phyloP scores from a whole-genome alignment of 2,797 vertebrate species.

The Cephalopachus bancanus region DNA sequence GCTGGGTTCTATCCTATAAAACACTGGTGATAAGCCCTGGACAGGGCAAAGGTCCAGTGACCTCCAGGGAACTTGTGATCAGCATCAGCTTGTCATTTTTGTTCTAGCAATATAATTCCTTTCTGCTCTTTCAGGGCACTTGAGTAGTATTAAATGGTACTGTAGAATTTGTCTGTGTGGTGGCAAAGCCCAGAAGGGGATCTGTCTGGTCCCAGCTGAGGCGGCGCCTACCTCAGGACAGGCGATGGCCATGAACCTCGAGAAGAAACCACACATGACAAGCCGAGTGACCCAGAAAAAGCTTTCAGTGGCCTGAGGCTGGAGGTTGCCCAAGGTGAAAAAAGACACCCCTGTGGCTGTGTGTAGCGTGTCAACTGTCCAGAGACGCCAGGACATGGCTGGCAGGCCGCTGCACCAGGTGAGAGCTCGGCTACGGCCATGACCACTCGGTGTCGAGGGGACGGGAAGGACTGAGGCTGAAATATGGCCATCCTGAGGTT shows the following conservation, averaged over 20 bases:
- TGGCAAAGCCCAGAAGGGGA: neutral
- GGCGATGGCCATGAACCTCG: neutral
- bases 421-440: neutral
- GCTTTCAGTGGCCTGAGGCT: no score
- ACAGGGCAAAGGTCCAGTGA: neutral
- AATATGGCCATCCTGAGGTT: neutral
- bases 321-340: neutral
- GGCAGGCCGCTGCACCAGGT: neutral
- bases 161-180: neutral
- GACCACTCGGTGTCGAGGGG: neutral
- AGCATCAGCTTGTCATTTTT: neutral
- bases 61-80: neutral
- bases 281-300: neutral
- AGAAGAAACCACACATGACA: neutral
- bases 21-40: neutral
- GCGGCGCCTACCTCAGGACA: no score
- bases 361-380: no score
- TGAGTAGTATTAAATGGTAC: neutral
- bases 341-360: neutral
- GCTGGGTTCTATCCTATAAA: neutral
- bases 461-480: neutral
- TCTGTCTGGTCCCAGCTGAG: neutral
- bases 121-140: neutral
- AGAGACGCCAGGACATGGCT: neutral
- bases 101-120: neutral